These are phyloP conservation scores for Syritta pipiens DNA, from an alignment of 2,888 invertebrate genomes.

Conservation along the genomic window DNA sequence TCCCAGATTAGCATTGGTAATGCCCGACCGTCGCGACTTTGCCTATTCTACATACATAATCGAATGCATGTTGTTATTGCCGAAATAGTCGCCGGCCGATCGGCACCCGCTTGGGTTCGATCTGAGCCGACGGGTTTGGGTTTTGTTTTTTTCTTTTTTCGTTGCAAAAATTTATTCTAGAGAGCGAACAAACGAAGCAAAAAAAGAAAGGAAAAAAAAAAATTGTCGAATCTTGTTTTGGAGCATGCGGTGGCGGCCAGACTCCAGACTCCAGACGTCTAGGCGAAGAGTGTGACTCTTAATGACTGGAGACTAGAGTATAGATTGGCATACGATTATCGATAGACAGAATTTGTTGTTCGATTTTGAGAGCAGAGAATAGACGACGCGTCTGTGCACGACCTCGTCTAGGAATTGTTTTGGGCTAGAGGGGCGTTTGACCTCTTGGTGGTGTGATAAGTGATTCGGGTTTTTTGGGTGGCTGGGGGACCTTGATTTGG, in stretches of 20 bases:
- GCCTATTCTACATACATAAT: slow-evolving; percentile 56
- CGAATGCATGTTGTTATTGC: slow-evolving; percentile 41
- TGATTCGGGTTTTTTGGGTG: background rate
- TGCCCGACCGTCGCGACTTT: slow-evolving; percentile 32
- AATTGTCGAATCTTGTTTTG: slow-evolving; percentile 15
- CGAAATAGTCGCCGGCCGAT: slow-evolving; percentile 24
- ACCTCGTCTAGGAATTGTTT: slow-evolving; percentile 46
- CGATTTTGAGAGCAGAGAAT: too few relatives aligned
- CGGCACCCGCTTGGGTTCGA: background rate
- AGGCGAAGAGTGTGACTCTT: slow-evolving; percentile 22
- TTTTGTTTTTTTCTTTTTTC: slow-evolving; percentile 4
- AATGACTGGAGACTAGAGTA: slow-evolving; percentile 12
- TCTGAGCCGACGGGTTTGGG: background rate
- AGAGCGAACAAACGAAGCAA: background rate
- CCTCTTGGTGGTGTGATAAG: background rate
- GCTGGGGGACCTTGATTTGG: slow-evolving; percentile 3
- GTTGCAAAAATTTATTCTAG: slow-evolving; percentile 49
- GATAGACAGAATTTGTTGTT: slow-evolving; percentile 1
- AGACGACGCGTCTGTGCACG: background rate
- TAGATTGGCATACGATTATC: slow-evolving; percentile 19
- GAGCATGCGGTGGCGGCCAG: slow-evolving; percentile 16
- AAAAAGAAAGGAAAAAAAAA: background rate
- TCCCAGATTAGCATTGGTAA: slow-evolving; percentile 46
- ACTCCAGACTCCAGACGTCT: slow-evolving; percentile 20
- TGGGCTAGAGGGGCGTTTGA: slow-evolving; percentile 16